These are phyloP conservation scores for Colletes gigas DNA, from an alignment of 1,140 invertebrate species.

Conservation along the genomic window DNA sequence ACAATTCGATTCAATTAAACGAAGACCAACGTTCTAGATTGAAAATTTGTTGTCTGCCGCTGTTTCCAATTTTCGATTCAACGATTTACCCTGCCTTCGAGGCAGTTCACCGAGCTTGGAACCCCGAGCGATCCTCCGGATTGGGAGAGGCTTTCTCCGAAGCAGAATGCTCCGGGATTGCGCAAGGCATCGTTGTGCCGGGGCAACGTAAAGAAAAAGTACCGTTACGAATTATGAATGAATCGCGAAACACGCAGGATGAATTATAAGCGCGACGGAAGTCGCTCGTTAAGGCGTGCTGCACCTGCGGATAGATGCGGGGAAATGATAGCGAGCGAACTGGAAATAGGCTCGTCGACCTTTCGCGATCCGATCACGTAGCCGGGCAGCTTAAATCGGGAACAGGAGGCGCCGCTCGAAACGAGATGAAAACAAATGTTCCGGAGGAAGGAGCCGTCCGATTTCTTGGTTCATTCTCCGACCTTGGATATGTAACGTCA, in stretches of 20 bases:
- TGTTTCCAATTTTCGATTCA: background rate
- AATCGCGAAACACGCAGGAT: conserved; percentile 41
- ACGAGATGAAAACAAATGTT: conserved; percentile 4
- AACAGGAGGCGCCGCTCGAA: background rate
- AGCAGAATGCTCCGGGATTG: background rate
- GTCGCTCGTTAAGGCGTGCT: conserved; percentile 52
- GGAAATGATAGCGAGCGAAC: conserved; percentile 53
- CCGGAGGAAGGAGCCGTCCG: conserved; percentile 17
- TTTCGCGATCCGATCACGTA: conserved; percentile 20
- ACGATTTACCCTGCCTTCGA: background rate
- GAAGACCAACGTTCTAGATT: too few relatives aligned
- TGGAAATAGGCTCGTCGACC: conserved; percentile 52
- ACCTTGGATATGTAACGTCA: conserved; percentile 79
- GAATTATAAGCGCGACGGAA: conserved; percentile 61
- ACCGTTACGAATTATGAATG: conserved; percentile 54
- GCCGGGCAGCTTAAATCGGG: background rate
- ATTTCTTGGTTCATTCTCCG: conserved; percentile 73
- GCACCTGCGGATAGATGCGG: conserved; percentile 51
- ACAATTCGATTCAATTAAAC: too few relatives aligned
- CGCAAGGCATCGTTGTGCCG: background rate
- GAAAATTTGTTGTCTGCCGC: too few relatives aligned
- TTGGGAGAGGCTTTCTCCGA: background rate
- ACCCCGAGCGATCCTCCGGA: too few relatives aligned
- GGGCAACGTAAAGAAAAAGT: background rate
- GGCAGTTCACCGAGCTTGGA: background rate